These are phyloP conservation scores for Gymnocephalus cernua DNA, from an alignment of 2,113 vertebrate genomes.

Conservation along the genomic window DNA sequence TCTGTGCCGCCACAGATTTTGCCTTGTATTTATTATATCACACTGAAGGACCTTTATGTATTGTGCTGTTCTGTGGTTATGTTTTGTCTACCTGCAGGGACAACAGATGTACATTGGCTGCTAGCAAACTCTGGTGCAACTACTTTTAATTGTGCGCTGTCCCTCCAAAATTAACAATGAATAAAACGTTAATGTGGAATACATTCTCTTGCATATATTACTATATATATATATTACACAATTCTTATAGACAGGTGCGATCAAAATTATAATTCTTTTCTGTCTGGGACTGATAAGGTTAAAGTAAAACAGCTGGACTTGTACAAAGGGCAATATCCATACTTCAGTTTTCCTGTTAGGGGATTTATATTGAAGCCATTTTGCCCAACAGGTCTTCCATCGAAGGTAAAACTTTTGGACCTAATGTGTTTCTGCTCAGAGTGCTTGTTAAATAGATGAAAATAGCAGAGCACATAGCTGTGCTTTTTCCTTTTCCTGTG, in stretches of 20 bases:
- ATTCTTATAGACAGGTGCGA: not conserved
- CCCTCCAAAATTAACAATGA: too few relatives aligned
- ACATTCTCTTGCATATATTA: not conserved
- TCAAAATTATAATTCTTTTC: not conserved
- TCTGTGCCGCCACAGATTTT: too few relatives aligned
- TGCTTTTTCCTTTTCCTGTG: slow-evolving; percentile 25
- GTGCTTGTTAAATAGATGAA: slow-evolving; percentile 30
- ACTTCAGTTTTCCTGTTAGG: not conserved
- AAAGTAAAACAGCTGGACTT: too few relatives aligned
- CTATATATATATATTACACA: too few relatives aligned
- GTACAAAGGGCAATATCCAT: not conserved
- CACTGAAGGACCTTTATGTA: too few relatives aligned
- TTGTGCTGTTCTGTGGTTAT: too few relatives aligned
- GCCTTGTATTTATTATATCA: too few relatives aligned
- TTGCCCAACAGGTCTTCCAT: not conserved
- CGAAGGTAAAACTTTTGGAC: not conserved
- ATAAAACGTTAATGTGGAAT: too few relatives aligned
- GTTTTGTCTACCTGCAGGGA: too few relatives aligned
- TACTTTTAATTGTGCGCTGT: too few relatives aligned
- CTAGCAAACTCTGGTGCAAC: too few relatives aligned
- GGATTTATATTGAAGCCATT: slow-evolving; percentile 8
- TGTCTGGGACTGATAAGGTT: not conserved
- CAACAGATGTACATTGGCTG: too few relatives aligned
- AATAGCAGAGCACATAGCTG: slow-evolving; percentile 32
- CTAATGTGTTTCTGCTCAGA: slow-evolving; percentile 4